Evolutionary conservation across 2,113 vertebrate genomes (phyloP), one percentile per base, ranked within the genome.

Genomic region (Dicerorhinus sumatrensis): DNA sequence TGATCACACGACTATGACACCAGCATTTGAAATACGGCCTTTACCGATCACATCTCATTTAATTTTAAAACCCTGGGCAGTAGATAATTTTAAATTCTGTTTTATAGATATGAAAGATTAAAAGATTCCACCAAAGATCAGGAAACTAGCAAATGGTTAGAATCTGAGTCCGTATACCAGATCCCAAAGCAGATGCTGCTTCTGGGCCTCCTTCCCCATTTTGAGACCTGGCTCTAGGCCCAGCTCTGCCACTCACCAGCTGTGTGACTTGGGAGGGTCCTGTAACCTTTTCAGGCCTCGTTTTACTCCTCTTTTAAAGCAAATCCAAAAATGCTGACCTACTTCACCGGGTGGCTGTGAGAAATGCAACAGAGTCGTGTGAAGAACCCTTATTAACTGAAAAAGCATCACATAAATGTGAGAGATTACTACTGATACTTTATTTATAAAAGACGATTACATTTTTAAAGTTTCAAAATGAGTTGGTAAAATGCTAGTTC

Each of bases 1-100:
- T 4, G 21, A 67, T 21, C 27, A 46, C 25, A 72, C 1, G 0
- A 31, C 8, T 5, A 17, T 0, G 33, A 29, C 0, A 16, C 48
- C 67, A 91, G n/a, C 8, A 62, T 70, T 51, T 42, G 62, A 77
- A 77, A 69, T 29, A 5, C 7, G 72, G 62, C 20, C 51, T 33
- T 82, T 58, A 39, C 48, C 10, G 2, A 82, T 2, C 6, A 27
- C 17, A 36, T 10, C n/a, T 60, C 70, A 63, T 42, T 82, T 48
- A 58, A 82, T 76, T 65, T 36, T 36, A 89, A 77, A 39, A 77
- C 36, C 11, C 39, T 69, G 23, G 21, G 48, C 36, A 69, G 54
- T 12, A 33, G 39, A 60, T 42, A 51, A 12, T 73, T 73, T 80
- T 65, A 46, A 94, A 63, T 91, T 56, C 69, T n/a, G n/a, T 56